Percentiles rank a stretch among this genome's conserved stretches.
Conservation (phyloP, 2,888 invertebrate genomes). For the Tetheella fluctuosa region DNA sequence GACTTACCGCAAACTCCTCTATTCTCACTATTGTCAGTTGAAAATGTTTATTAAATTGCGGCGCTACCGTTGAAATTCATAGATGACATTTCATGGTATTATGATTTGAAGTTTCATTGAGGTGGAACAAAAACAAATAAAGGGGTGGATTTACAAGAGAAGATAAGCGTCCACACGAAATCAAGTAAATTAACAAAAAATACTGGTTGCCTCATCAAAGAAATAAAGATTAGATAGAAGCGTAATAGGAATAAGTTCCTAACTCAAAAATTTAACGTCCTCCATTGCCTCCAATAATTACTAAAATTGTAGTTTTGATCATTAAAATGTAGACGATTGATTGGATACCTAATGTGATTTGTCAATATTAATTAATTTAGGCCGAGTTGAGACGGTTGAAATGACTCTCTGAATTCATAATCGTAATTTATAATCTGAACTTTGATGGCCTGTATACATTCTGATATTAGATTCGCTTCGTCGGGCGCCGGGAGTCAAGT, state of each 20-base stretch:
- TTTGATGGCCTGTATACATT: background rate
- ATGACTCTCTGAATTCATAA: slow-evolving; percentile 4
- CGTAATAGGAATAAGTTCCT: no score
- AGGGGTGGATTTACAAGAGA: no score
- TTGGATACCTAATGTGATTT: slow-evolving; percentile 2
- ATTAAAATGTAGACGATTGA: slow-evolving; percentile 3
- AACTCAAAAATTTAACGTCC: no score
- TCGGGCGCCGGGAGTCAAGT: background rate
- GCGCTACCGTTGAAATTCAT: background rate
- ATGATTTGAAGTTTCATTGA: background rate
- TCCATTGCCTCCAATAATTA: background rate
- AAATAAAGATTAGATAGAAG: no score
- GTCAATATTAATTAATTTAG: slow-evolving; percentile 8
- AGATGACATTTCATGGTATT: background rate
- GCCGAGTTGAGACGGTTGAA: background rate
- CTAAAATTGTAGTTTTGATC: background rate
- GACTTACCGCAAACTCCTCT: slow-evolving; percentile 41
- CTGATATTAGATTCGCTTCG: background rate
- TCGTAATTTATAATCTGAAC: background rate
- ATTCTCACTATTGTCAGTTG: slow-evolving; percentile 32
- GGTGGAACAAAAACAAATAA: background rate
- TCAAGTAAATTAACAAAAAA: no score
- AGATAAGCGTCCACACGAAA: no score
- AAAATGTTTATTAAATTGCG: slow-evolving; percentile 33
- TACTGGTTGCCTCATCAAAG: no score